Conservation (phyloP, 92 coral and sea anemone species). For the Heliopora coerulea region DNA sequence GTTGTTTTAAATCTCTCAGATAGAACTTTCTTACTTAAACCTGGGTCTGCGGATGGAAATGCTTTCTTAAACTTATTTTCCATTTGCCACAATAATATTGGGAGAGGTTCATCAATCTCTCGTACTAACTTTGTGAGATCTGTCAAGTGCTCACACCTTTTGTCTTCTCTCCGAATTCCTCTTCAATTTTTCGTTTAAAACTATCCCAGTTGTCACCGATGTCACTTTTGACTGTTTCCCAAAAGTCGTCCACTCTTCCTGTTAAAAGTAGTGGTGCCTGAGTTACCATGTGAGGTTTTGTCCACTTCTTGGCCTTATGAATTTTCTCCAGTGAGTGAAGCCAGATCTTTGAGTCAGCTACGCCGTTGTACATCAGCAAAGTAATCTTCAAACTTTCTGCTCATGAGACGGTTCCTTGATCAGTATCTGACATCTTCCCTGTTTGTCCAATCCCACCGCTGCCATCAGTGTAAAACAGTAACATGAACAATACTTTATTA, state of each 20-base stretch:
- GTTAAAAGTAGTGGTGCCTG: neutral
- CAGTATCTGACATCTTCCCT: no score
- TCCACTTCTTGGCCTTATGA: no score
- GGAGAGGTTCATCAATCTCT: slow-evolving; percentile 28
- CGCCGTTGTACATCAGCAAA: no score
- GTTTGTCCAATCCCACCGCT: no score
- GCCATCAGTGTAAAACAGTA: no score
- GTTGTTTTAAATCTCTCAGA: neutral
- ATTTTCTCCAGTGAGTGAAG: no score
- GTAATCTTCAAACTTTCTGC: no score
- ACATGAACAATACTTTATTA: no score
- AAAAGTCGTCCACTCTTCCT: slow-evolving; percentile 1
- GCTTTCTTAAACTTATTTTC: neutral
- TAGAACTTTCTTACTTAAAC: neutral
- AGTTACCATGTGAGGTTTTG: neutral
- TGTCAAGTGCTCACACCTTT: slow-evolving; percentile 10
- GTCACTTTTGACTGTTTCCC: neutral
- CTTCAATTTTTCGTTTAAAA: neutral
- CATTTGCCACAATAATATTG: slow-evolving; percentile 31
- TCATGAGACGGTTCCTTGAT: no score
- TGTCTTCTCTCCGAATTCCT: neutral
- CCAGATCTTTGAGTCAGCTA: no score
- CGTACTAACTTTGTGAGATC: slow-evolving; percentile 15
- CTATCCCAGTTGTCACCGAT: neutral
- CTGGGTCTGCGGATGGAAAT: neutral